Conservation (phyloP, 2,888 invertebrate genomes). For the Brachypterus glaber region DNA sequence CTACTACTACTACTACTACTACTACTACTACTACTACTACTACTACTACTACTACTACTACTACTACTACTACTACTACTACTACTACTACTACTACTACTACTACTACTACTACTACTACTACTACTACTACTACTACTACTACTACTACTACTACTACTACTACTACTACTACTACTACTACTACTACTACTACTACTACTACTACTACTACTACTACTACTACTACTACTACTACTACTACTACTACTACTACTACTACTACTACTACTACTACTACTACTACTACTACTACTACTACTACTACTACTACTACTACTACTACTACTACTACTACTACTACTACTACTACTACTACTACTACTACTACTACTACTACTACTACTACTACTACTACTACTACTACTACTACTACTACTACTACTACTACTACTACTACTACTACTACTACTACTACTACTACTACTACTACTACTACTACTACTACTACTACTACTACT, state of each 20-base stretch:
- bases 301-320: slow-evolving; percentile 2
- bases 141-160: slow-evolving; percentile 2
- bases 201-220: slow-evolving; percentile 2
- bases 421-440: slow-evolving; percentile 6
- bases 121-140: slow-evolving; percentile 2
- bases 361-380: slow-evolving; percentile 2
- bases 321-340: slow-evolving; percentile 2
- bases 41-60: slow-evolving; percentile 2
- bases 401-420: slow-evolving; percentile 2
- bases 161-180: slow-evolving; percentile 2
- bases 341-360: slow-evolving; percentile 2
- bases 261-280: slow-evolving; percentile 2
- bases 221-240: slow-evolving; percentile 2
- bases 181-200: slow-evolving; percentile 2
- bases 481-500: slow-evolving; percentile 7
- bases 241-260: slow-evolving; percentile 2
- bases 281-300: slow-evolving; percentile 2
- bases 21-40: slow-evolving; percentile 2
- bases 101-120: slow-evolving; percentile 2
- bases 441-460: slow-evolving; percentile 7
- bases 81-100: slow-evolving; percentile 2
- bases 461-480: slow-evolving; percentile 7
- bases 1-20: slow-evolving; percentile 2
- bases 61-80: slow-evolving; percentile 2
- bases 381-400: slow-evolving; percentile 2